These are phyloP conservation scores for Nudaria mundana DNA, from an alignment of 2,888 invertebrate species.

Conservation along the genomic window DNA sequence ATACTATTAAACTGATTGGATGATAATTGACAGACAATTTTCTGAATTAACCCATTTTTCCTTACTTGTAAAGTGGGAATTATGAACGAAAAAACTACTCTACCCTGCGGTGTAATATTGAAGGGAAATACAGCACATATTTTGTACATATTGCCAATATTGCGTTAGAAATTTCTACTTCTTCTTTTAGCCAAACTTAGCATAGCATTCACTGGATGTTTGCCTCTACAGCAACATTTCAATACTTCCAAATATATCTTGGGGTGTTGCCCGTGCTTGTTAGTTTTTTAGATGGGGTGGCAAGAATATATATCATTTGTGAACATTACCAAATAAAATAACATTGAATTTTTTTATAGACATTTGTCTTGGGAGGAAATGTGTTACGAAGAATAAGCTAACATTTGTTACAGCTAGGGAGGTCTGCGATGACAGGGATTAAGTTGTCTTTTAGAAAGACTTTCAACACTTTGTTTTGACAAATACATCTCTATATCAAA, in stretches of 20 bases:
- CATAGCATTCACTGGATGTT: background rate
- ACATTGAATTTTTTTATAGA: slow-evolving; percentile 3
- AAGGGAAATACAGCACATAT: no score
- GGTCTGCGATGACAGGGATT: background rate
- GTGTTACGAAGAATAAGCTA: background rate
- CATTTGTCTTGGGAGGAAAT: background rate
- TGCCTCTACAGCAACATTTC: slow-evolving; percentile 8
- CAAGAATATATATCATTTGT: slow-evolving; percentile 27
- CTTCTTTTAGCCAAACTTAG: no score
- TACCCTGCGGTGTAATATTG: no score
- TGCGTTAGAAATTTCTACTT: no score
- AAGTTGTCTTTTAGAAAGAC: background rate
- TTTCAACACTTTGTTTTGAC: no score
- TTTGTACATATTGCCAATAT: no score
- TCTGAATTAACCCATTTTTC: no score
- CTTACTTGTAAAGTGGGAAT: no score
- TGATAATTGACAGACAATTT: no score
- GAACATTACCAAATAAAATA: slow-evolving; percentile 18
- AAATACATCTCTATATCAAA: no score
- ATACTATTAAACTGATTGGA: no score
- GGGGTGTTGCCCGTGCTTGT: slow-evolving; percentile 19
- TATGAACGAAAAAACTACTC: no score
- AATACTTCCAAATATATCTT: slow-evolving; percentile 15
- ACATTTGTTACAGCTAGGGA: background rate
- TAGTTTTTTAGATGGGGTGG: slow-evolving; percentile 28